A percentile compares a stretch with the other conserved stretches of the same genome.
Evolutionary conservation across 2,113 vertebrate species (phyloP).

Genomic region (Urocynchramus pylzowi): DNA sequence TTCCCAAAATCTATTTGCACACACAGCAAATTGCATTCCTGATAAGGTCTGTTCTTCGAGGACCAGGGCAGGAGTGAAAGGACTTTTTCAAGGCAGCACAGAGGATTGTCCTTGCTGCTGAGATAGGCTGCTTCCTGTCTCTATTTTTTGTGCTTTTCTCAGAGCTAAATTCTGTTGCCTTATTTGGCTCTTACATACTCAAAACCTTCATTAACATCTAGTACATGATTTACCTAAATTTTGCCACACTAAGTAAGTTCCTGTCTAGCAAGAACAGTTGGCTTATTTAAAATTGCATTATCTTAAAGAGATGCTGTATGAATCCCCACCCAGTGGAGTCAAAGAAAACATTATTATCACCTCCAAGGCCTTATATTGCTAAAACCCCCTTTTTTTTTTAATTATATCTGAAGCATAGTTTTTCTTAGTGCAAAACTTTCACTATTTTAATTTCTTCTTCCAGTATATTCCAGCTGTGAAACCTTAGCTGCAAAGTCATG

Average conservation of each 20-base stretch:
- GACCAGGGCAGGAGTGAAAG: constrained; percentile 42
- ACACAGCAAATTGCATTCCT: constrained; percentile 28
- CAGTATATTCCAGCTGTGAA: not conserved
- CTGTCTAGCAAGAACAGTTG: not conserved
- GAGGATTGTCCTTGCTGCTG: not conserved
- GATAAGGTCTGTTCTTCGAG: constrained; percentile 39
- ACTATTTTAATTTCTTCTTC: not conserved
- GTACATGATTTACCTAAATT: not conserved
- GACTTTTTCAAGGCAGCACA: constrained; percentile 29
- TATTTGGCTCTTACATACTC: not conserved
- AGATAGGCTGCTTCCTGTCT: constrained; percentile 37
- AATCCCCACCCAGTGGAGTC: not conserved
- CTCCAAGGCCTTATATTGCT: not conserved
- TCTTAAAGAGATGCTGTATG: not conserved
- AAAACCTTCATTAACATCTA: not conserved
- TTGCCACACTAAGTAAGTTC: not conserved
- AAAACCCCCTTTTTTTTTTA: not conserved
- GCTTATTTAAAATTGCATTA: not conserved
- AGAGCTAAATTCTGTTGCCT: not conserved
- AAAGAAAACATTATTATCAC: not conserved
- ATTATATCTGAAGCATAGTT: not conserved
- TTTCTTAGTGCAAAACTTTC: not conserved
- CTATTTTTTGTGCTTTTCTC: not conserved
- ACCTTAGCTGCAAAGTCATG: not conserved
- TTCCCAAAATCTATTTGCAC: not conserved